phyloP scores from a whole-genome alignment of 2,888 invertebrate species.

The Amblyjoppa fuscipennis region DNA sequence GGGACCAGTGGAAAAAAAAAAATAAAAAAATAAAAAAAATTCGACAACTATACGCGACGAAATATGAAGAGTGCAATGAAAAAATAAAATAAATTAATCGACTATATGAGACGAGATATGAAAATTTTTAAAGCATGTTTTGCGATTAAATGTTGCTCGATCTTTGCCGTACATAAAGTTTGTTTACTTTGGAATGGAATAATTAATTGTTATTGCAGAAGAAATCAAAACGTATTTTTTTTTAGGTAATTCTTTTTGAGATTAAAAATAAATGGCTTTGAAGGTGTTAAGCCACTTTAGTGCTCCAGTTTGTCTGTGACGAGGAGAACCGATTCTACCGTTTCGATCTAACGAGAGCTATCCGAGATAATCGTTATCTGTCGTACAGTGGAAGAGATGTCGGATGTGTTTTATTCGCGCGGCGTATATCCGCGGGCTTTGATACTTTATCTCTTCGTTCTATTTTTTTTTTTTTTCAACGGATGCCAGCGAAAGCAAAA shows the following conservation, averaged over 20 bases:
- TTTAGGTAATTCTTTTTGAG: no score
- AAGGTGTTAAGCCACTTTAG: neutral
- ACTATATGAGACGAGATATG: no score
- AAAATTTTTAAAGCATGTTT: no score
- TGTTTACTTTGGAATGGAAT: neutral
- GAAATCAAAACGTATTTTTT: no score
- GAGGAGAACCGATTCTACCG: constrained; percentile 25
- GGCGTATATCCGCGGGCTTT: neutral
- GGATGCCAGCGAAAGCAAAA: neutral
- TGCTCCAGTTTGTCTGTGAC: neutral
- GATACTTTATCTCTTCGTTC: neutral
- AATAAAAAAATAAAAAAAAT: neutral
- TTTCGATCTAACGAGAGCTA: constrained; percentile 28
- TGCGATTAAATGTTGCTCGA: no score
- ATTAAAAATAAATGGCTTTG: no score
- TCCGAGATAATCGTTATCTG: constrained; percentile 58
- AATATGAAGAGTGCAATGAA: neutral
- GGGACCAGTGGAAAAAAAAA: neutral
- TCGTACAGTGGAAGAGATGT: constrained; percentile 11
- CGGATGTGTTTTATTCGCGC: neutral
- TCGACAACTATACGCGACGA: no score
- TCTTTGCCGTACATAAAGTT: neutral
- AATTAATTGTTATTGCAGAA: no score
- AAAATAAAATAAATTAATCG: neutral
- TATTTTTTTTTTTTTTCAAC: neutral